Conservation (phyloP, 2,797 vertebrate genomes). For the Aphelocoma californica region DNA sequence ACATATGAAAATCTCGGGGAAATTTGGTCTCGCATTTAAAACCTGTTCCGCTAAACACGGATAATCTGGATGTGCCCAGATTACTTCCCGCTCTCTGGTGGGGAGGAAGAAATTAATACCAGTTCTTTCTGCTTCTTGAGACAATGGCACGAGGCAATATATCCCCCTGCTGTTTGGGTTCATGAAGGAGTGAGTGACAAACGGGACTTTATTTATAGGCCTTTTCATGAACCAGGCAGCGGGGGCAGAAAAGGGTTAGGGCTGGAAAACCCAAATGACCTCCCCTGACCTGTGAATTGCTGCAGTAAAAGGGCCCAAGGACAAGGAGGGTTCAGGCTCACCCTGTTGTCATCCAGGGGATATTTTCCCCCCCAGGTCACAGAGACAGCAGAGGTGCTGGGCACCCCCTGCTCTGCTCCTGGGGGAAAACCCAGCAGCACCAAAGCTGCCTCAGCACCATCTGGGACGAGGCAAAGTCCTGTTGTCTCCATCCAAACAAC, state of each 20-base stretch:
- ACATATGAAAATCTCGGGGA: not conserved
- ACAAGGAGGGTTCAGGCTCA: not conserved
- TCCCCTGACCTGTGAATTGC: conserved; percentile 20
- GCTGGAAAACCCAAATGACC: conserved; percentile 35
- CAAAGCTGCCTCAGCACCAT: not conserved
- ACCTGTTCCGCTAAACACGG: not conserved
- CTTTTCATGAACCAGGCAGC: not conserved
- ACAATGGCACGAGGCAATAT: conserved; percentile 35
- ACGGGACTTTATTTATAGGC: conserved; percentile 61
- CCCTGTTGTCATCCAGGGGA: not conserved
- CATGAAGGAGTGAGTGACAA: conserved; percentile 46
- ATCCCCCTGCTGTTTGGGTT: conserved; percentile 7
- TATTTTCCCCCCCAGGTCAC: not conserved
- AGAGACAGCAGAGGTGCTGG: not conserved
- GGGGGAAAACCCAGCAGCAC: not conserved
- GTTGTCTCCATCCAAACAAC: not conserved
- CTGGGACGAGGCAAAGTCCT: not conserved
- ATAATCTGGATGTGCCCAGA: not conserved
- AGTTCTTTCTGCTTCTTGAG: conserved; percentile 25
- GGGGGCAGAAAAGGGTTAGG: not conserved
- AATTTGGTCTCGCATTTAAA: not conserved
- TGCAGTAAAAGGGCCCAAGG: not conserved
- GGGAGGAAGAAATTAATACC: not conserved
- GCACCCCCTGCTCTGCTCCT: rapidly evolving
- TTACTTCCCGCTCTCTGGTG: not conserved